A percentile compares a stretch with the other conserved stretches of the same genome.
phyloP scores from a whole-genome alignment of 1,140 invertebrate genomes.

The Penaeus indicus region DNA sequence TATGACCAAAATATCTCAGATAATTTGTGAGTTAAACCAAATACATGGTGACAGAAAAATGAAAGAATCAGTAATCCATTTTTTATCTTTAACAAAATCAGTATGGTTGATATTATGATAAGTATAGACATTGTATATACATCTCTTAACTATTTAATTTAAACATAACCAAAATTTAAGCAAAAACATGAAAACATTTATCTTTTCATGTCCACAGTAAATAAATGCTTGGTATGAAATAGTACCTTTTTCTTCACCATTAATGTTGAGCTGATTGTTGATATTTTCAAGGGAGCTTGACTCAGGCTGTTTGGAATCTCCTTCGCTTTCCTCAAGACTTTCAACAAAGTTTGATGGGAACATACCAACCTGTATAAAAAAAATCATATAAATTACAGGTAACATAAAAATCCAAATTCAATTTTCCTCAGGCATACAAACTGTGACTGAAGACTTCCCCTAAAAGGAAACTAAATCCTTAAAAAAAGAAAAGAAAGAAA shows the following conservation, averaged over 20 bases:
- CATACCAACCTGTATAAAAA: slow-evolving; percentile 77
- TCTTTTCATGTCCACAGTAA: neutral
- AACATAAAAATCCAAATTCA: slow-evolving; percentile 39
- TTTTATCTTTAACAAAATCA: too few relatives aligned
- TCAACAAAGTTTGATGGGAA: slow-evolving; percentile 96
- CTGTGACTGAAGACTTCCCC: too few relatives aligned
- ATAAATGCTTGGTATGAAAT: neutral
- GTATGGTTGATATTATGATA: too few relatives aligned
- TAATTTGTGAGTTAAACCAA: too few relatives aligned
- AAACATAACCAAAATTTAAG: too few relatives aligned
- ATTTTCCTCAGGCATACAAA: neutral
- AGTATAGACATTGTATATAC: too few relatives aligned
- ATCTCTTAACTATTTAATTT: too few relatives aligned
- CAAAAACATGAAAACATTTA: neutral
- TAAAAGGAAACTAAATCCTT: too few relatives aligned
- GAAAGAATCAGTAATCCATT: too few relatives aligned
- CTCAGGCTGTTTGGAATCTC: slow-evolving; percentile 62
- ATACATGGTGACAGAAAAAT: too few relatives aligned
- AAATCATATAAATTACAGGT: slow-evolving; percentile 18
- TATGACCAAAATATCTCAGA: neutral
- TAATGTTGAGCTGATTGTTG: slow-evolving; percentile 62
- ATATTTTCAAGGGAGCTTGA: slow-evolving; percentile 48
- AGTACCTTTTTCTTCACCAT: slow-evolving; percentile 66
- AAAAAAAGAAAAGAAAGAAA: too few relatives aligned
- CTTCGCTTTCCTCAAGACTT: slow-evolving; percentile 73